Base-by-base conservation (phyloP, 2,888 invertebrate species). In the Andrena fulva region DNA sequence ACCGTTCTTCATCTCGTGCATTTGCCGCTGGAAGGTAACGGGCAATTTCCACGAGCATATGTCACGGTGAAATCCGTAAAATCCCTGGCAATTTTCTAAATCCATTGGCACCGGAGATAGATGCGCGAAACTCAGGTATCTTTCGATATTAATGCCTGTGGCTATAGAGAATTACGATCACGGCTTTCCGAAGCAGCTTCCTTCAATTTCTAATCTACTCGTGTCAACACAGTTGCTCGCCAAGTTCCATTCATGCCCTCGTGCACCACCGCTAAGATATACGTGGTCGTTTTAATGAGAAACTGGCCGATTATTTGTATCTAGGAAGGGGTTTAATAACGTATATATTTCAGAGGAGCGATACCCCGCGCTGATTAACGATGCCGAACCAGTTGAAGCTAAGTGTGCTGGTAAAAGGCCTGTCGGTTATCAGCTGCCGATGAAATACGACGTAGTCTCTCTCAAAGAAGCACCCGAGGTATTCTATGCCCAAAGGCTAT, bases 201-300 rank as follows among this genome's bases (percentile, higher is more conserved):
- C 42, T 42, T 42, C 42, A 16, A 16, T 42, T 42, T 42, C 42
- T 42, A 42, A 27, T 10, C 56, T 56, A 10, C 24, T 10, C 24
- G 56, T 56, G 56, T 24, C 56, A 56, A 56, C 56, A 10, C 42
- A 42, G 16, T 42, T 42, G 56, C 56, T 24, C 24, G 0, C 56
- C 56, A 56, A 12, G 10, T 10, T 24, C 24, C 56, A 24, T 24
- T 24, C 24, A 24, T 27, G 56, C 24, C 24, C 24, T 56, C 56
- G 12, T 27, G 24, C 56, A 27, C 56, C 27, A 20, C 56, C 24
- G 56, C 12, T 56, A 56, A 27, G 56, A 56, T 56, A 56, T 24
- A 56, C 10, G 24, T 4, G 56, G 24, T 56, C 56, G 56, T 56
- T 56, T 73, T 33, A 8, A 48, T 31, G 69, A 74, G 69, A 81